phyloP scores from a whole-genome alignment of 2,113 vertebrate species.

The Cercocebus atys region DNA sequence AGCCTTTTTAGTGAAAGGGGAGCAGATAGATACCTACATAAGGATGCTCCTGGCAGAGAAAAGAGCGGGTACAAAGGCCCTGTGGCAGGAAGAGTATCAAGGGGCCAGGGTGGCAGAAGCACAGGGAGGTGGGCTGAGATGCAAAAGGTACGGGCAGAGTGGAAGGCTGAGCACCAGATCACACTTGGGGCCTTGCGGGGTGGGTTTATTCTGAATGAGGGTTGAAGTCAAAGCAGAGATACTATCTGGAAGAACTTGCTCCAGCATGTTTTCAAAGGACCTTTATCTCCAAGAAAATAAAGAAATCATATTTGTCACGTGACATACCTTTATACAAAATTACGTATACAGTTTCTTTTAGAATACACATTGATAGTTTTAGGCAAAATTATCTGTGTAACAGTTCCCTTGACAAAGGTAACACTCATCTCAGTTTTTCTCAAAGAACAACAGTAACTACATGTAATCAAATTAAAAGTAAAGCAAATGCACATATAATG shows the following conservation, averaged over 20 bases:
- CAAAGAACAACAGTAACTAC: background rate
- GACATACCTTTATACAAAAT: background rate
- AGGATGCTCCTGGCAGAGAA: background rate
- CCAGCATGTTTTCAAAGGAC: background rate
- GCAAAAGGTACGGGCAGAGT: fast-evolving
- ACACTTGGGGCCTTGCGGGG: no score
- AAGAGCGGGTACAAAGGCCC: background rate
- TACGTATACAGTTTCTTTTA: background rate
- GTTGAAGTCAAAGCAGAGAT: background rate
- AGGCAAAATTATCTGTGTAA: background rate
- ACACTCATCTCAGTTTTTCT: background rate
- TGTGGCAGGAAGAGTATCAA: background rate
- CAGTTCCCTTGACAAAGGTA: background rate
- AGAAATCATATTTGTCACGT: background rate
- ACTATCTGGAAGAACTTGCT: background rate
- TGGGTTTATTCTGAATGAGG: background rate
- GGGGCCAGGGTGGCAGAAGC: no score
- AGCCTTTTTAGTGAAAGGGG: background rate
- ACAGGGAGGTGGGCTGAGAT: no score
- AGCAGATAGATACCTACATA: background rate
- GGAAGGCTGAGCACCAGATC: background rate
- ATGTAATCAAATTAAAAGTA: conserved; percentile 52
- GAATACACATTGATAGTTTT: background rate
- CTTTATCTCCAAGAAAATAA: conserved; percentile 16
- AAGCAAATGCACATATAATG: conserved; percentile 42